Conservation (phyloP, 1,140 invertebrate species). For the Orussus abietinus region DNA sequence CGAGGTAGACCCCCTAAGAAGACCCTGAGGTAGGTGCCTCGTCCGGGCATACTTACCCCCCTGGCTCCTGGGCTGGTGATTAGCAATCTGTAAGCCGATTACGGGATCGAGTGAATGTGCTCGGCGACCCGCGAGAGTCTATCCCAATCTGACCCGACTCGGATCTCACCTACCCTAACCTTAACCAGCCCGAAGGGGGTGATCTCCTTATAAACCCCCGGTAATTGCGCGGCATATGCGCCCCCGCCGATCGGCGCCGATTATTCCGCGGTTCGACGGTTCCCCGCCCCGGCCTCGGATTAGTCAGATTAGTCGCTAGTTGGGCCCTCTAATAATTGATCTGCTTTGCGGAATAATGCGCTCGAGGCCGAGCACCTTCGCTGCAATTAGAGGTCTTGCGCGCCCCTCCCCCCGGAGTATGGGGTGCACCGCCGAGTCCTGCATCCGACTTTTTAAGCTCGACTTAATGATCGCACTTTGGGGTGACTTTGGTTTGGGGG, state of each 20-base stretch:
- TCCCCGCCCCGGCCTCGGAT: constrained; percentile 27
- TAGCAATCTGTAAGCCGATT: constrained; percentile 12
- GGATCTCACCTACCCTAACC: background rate
- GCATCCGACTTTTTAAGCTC: no score
- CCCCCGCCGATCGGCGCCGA: constrained; percentile 37
- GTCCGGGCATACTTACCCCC: background rate
- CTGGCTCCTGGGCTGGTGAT: constrained; percentile 1
- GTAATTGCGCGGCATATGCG: constrained; percentile 33
- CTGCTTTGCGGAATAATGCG: no score
- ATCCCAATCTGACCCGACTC: background rate
- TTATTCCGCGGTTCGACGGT: constrained; percentile 37
- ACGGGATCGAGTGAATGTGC: constrained; percentile 8
- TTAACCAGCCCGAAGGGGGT: no score
- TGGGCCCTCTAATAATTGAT: constrained; percentile 28
- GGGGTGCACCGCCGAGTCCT: no score
- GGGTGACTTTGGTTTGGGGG: no score
- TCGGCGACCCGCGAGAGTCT: background rate
- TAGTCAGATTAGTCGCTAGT: constrained; percentile 37
- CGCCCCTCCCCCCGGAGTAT: no score
- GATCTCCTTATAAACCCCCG: constrained; percentile 47
- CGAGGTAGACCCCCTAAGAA: no score
- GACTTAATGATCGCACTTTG: no score
- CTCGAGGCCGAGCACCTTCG: no score
- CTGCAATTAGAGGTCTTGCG: no score
- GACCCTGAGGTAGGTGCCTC: no score